Evolutionary conservation across 2,888 invertebrate genomes (phyloP), one percentile per base, ranked within the genome.

Genomic region (Eulithis testata): DNA sequence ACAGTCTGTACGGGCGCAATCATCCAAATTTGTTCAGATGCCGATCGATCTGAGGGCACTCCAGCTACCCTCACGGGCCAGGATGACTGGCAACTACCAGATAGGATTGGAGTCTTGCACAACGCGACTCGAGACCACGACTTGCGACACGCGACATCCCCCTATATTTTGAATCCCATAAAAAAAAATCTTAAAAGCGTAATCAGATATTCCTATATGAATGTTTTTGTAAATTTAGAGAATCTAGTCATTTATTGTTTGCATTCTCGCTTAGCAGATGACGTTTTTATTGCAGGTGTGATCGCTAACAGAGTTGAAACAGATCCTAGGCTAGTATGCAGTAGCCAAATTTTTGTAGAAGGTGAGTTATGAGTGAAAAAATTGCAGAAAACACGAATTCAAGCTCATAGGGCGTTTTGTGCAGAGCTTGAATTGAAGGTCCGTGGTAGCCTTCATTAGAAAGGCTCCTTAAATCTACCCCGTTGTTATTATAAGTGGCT

Each of bases 1-100:
- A 82, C 84, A 80, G 72, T 52, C 66, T 60, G 82, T 80, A 79
- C 77, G 78, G 80, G 78, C 77, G 76, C 83, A 84, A 83, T 82
- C 84, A 82, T 79, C 80, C 82, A 84, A 90, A 88, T 88, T 88
- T 88, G 85, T 89, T 81, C 74, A 75, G 80, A 83, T 79, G 79
- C 77, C 80, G 76, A 78, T 76, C 81, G 76, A 61, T 62, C 76
- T 74, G 68, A 76, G 81, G 78, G 78, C 82, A 81, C 82, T 87
- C 70, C 67, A 72, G 69, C 73, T 72, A 73, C 73, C 73, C 72
- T 69, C 71, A 66, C 77, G 21, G 77, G 79, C 81, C 78, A 76
- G 76, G 75, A 77, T 80, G 79, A 76, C 77, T 80, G 61, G 69
- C 66, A 66, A 61, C 63, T 65, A 51, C 47, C 60, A 55, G 60